Percentiles rank a stretch among this genome's conserved stretches.
Evolutionary conservation across 2,113 vertebrate genomes (phyloP).

Genomic region (Sprattus sprattus): DNA sequence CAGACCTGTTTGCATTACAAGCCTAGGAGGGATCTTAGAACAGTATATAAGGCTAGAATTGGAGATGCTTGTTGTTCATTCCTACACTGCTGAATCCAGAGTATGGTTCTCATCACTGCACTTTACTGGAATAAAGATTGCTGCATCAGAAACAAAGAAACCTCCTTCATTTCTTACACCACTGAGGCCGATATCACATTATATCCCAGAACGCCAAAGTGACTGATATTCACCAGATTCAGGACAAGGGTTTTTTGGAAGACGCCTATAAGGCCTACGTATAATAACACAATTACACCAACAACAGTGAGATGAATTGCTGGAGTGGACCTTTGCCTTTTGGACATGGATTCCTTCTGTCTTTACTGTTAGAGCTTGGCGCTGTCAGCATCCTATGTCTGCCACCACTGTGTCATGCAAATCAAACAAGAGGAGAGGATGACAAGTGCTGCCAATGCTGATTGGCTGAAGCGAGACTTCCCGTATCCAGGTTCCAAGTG

Average conservation of each 20-base stretch:
- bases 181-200: neutral
- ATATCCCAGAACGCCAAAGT: neutral
- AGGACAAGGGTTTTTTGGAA: neutral
- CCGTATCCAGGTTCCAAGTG: constrained; percentile 30
- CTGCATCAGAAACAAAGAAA: too few species aligned
- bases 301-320: neutral
- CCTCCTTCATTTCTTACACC: too few species aligned
- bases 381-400: neutral
- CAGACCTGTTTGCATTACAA: too few species aligned
- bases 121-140: too few species aligned
- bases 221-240: constrained; percentile 1
- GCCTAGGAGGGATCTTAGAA: too few species aligned
- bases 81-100: too few species aligned
- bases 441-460: constrained; percentile 13
- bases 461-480: neutral
- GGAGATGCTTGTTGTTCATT: too few species aligned
- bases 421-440: constrained; percentile 19
- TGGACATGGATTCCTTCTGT: neutral
- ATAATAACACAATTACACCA: neutral
- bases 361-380: neutral
- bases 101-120: too few species aligned
- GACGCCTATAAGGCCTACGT: too few species aligned
- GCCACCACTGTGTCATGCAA: neutral
- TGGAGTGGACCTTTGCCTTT: neutral
- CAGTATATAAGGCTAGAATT: too few species aligned